Evolutionary conservation across 2,888 invertebrate genomes (phyloP).

Genomic region (Drosophila ezoana): DNA sequence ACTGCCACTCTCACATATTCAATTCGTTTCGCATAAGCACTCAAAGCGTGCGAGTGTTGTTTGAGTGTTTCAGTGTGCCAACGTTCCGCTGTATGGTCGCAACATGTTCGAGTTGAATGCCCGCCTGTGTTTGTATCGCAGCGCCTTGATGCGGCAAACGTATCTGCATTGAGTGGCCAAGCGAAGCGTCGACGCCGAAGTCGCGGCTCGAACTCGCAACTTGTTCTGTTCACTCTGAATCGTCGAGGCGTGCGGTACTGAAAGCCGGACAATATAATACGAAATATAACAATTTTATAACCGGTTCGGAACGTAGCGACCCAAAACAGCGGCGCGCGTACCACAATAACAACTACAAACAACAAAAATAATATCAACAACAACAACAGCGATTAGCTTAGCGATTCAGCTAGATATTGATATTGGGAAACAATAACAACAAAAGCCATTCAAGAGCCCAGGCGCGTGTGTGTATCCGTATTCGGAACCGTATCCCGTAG

Average conservation of each 20-base stretch:
- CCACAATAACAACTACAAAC: conserved; percentile 13
- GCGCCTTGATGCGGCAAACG: conserved; percentile 2
- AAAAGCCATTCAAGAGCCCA: conserved; percentile 23
- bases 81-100: conserved; percentile 31
- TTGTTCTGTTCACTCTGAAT: conserved; percentile 64
- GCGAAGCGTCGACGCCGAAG: conserved; percentile 42
- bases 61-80: conserved; percentile 37
- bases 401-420: not conserved
- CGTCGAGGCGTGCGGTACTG: conserved; percentile 65
- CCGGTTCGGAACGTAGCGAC: conserved; percentile 45
- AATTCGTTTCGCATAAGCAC: conserved; percentile 6
- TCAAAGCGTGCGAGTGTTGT: not conserved
- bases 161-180: conserved; percentile 43
- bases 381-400: conserved; percentile 18
- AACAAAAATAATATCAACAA: conserved; percentile 14
- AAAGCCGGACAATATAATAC: conserved; percentile 54
- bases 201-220: conserved; percentile 59
- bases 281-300: conserved; percentile 22
- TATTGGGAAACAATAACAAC: not conserved
- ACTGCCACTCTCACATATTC: conserved; percentile 8
- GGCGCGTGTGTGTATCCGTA: conserved; percentile 9
- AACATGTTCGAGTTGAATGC: conserved; percentile 44
- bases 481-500: not conserved
- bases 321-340: conserved; percentile 37
- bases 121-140: not conserved